Evolutionary conservation across 1,140 invertebrate genomes (phyloP).

Genomic region (Drosophila azteca): DNA sequence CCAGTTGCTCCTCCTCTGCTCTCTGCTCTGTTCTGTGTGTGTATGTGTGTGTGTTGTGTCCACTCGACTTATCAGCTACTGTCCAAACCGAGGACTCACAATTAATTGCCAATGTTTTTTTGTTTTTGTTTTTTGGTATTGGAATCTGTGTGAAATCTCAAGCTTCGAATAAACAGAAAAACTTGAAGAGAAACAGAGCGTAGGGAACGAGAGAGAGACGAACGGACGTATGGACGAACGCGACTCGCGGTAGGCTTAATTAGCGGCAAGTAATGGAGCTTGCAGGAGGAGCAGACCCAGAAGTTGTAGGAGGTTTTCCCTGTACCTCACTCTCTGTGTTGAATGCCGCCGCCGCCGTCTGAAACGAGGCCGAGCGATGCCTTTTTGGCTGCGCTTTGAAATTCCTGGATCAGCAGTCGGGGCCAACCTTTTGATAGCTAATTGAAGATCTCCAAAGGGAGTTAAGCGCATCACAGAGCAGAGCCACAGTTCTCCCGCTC

Average conservation of each 20-base stretch:
- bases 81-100: conserved; percentile 68
- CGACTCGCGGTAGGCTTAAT: conserved; percentile 73
- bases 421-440: conserved; percentile 60
- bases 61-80: conserved; percentile 78
- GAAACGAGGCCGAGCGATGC: conserved; percentile 50
- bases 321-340: conserved; percentile 24
- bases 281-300: conserved; percentile 41
- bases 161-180: conserved; percentile 40
- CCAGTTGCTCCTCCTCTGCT: no score
- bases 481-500: not conserved
- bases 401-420: conserved; percentile 57
- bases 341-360: conserved; percentile 38
- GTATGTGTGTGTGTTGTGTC: conserved; percentile 51
- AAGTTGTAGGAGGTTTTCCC: conserved; percentile 67
- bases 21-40: not conserved
- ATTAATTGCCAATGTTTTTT: conserved; percentile 80
- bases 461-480: conserved; percentile 59
- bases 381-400: conserved; percentile 57
- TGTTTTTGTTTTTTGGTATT: conserved; percentile 50
- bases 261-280: conserved; percentile 74
- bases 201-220: conserved; percentile 1
- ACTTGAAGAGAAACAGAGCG: conserved; percentile 14
- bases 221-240: not conserved
- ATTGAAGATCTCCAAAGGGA: conserved; percentile 66
- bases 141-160: conserved; percentile 79